phyloP scores from a whole-genome alignment of 2,113 vertebrate species.

The Rutilus rutilus region DNA sequence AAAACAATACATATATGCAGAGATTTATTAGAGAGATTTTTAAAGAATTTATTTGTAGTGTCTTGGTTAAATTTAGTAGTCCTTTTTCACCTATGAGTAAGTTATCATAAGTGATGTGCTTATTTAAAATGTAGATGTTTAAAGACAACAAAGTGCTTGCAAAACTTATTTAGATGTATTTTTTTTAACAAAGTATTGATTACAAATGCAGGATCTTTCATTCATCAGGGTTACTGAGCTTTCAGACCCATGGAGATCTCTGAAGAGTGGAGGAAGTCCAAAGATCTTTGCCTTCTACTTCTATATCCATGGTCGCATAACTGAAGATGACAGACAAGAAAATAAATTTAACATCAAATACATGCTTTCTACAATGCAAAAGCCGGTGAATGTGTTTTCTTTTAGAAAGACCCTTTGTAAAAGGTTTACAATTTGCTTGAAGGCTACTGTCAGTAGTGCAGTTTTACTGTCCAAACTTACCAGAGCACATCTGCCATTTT shows the following conservation, averaged over 20 bases:
- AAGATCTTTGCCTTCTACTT: not conserved
- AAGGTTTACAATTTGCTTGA: not conserved
- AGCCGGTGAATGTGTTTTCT: not conserved
- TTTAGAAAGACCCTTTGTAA: not conserved
- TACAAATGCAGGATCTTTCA: not conserved
- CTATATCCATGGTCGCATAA: not conserved
- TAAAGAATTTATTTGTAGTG: no score
- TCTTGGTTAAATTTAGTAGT: no score
- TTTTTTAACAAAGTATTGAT: no score
- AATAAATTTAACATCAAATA: not conserved
- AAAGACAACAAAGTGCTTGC: no score
- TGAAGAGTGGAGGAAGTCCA: constrained; percentile 28
- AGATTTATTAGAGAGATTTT: no score
- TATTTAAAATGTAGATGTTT: no score
- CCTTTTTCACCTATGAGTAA: no score
- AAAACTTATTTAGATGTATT: no score
- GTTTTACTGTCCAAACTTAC: not conserved
- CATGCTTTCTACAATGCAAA: not conserved
- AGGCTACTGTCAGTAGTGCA: not conserved
- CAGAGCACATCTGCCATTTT: constrained; percentile 23
- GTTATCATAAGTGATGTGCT: no score
- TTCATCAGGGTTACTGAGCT: not conserved
- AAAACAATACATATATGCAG: no score
- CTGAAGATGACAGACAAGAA: not conserved
- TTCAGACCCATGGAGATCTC: not conserved